Base-by-base conservation (phyloP, 2,888 invertebrate species). In the Cistogaster globosa region DNA sequence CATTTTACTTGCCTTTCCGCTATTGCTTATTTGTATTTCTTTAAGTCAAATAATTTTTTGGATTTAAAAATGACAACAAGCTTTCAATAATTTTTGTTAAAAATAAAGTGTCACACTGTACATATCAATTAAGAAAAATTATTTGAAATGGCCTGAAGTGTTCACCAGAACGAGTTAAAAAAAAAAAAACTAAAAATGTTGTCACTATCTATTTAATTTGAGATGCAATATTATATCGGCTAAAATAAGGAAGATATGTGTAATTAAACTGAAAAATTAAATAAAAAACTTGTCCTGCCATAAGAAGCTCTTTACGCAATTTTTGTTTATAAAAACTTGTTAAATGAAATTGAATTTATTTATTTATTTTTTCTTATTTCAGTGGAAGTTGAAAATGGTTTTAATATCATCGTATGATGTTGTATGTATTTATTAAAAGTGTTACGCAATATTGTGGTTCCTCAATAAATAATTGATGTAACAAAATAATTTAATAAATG, bases 201-300 rank as follows among this genome's bases (percentile, higher is more conserved):
- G 26, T 32, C 22, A 48, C 60, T 65, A 26, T 72, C 71, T 5
- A 58, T 18, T n/a, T 18, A 45, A 48, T 20, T 62, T 16, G 69
- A 62, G 32, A 62, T 77, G 62, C 9, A 69, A 67, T 48, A 82
- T 69, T 81, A 82, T 82, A 78, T 72, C 53, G 75, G 57, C 62
- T 62, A 72, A 82, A 53, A 85, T 72, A 78, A 81, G 85, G 84
- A 84, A 84, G 84, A 81, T 60, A 57, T 72, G 51, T 16, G 26
- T 26, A n/a, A 45, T 22, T 57, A 38, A 57, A 38, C 55, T n/a
- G n/a, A 48, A 63, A 71, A 55, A 65, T 3, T 20, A 36, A 53
- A 42, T 36, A 26, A 60, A 67, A 83, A 84, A 62, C 67, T 55
- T 18, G 71, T 71, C 51, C 55, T 53, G 45, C 57, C 67, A 77